Evolutionary conservation across 2,888 invertebrate genomes (phyloP), one percentile per base, ranked within the genome.

Genomic region (Belgica antarctica): DNA sequence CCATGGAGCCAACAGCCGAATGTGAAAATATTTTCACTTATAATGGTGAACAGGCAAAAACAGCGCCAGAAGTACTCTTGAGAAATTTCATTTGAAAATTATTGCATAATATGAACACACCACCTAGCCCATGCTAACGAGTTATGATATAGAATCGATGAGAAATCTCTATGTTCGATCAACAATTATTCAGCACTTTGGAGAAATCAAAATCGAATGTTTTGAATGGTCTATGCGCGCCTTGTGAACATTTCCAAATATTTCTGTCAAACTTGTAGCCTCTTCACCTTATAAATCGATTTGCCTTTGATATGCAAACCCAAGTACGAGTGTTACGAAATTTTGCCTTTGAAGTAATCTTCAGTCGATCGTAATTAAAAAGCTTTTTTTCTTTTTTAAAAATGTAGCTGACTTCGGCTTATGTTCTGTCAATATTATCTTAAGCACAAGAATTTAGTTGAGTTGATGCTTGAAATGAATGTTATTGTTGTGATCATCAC

Each of bases 181-280:
- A 52, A 52, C 52, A 52, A 52, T 52, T 52, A 52, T 52, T 52
- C 52, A 52, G 52, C 52, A n/a, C 17, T 52, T 52, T 52, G 19
- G 52, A 19, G 41, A 41, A 41, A 41, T 41, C 3, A 41, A 41
- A 41, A 31, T 41, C n/a, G 15, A 41, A 41, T n/a, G 41, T 41
- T 41, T 41, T 41, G 41, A 41, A n/a, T n/a, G n/a, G n/a, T 41
- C 41, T 41, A n/a, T n/a, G 41, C 41, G 41, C 41, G n/a, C 41
- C 41, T n/a, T 41, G 41, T 41, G n/a, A 52, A 52, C 52, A 52
- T 52, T n/a, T n/a, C n/a, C n/a, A n/a, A 52, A 52, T 22, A 22
- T 52, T 52, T n/a, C 12, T 52, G 52, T 52, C 52, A 52, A 17
- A n/a, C 22, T 52, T 22, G n/a, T 52, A 52, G 22, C 52, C 52